Conservation (phyloP, 2,797 vertebrate genomes). For the Nannoperca obscura region DNA sequence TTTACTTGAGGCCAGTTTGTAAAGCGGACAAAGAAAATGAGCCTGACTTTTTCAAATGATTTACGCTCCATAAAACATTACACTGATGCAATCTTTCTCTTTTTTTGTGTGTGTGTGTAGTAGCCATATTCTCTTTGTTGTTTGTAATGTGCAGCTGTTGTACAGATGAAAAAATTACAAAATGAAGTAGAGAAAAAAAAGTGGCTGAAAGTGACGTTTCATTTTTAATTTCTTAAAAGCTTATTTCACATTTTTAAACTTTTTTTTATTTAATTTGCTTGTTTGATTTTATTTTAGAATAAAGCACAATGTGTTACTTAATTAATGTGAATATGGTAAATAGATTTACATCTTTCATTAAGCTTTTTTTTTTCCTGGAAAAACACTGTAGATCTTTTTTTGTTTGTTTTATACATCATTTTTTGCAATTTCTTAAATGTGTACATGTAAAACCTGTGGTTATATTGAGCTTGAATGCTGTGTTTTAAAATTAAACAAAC, state of each 20-base stretch:
- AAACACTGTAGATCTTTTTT: slow-evolving; percentile 68
- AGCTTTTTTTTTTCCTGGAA: slow-evolving; percentile 64
- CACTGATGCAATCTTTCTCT: slow-evolving; percentile 71
- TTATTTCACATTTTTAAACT: slow-evolving; percentile 63
- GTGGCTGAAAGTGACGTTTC: slow-evolving; percentile 70
- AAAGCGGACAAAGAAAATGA: slow-evolving; percentile 64
- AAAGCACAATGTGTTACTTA: slow-evolving; percentile 64
- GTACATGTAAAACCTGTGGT: slow-evolving; percentile 95
- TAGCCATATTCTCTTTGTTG: slow-evolving; percentile 73
- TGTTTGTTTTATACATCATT: slow-evolving; percentile 71
- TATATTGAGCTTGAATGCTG: slow-evolving; percentile 94
- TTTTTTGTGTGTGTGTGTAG: slow-evolving; percentile 58
- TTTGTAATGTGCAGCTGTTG: slow-evolving; percentile 75
- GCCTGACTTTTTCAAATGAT: slow-evolving; percentile 60
- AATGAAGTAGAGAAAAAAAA: slow-evolving; percentile 60
- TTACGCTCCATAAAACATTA: slow-evolving; percentile 65
- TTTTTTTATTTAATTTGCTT: slow-evolving; percentile 54
- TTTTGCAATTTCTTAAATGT: slow-evolving; percentile 90
- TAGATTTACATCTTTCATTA: slow-evolving; percentile 66
- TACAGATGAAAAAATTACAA: slow-evolving; percentile 80
- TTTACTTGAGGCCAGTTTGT: slow-evolving; percentile 59
- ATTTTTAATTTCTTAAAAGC: slow-evolving; percentile 73
- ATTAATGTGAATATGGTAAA: slow-evolving; percentile 80
- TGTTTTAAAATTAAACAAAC: slow-evolving; percentile 95
- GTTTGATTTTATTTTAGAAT: slow-evolving; percentile 64